phyloP scores from a whole-genome alignment of 2,113 vertebrate genomes.

The Prunella himalayana region DNA sequence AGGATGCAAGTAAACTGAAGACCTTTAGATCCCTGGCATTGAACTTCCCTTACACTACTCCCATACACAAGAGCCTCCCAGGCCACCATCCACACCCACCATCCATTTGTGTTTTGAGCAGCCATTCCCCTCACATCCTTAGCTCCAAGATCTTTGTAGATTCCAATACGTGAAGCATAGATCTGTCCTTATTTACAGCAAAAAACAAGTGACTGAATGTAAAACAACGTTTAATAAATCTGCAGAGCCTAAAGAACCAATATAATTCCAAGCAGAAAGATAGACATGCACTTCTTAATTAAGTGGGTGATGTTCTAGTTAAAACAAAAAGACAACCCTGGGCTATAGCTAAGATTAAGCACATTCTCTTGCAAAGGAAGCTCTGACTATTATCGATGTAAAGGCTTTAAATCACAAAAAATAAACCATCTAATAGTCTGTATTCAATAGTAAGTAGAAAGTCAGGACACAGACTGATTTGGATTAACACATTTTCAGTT shows the following conservation, averaged over 20 bases:
- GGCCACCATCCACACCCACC: neutral
- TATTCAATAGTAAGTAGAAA: conserved; percentile 76
- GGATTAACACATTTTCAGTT: conserved; percentile 87
- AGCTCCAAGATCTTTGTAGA: neutral
- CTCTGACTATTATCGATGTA: conserved; percentile 70
- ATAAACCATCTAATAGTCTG: conserved; percentile 77
- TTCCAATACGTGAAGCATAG: conserved; percentile 41
- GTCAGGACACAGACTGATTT: conserved; percentile 71
- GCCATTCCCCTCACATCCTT: neutral
- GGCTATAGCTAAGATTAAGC: conserved; percentile 72
- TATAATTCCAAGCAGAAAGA: conserved; percentile 78
- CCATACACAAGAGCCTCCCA: neutral
- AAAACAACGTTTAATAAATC: conserved; percentile 77
- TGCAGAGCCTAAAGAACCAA: conserved; percentile 62
- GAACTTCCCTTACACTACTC: neutral
- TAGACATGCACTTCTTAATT: conserved; percentile 86
- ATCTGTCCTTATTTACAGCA: conserved; percentile 81
- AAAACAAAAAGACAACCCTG: conserved; percentile 76
- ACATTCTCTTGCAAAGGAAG: conserved; percentile 59
- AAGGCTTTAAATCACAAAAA: conserved; percentile 86
- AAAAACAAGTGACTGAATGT: conserved; percentile 69
- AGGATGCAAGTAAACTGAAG: neutral
- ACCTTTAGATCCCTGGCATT: neutral
- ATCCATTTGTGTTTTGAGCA: neutral
- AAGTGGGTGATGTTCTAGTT: conserved; percentile 86